These are phyloP conservation scores for Pimpla rufipes DNA, from an alignment of 2,888 invertebrate species.

Conservation along the genomic window DNA sequence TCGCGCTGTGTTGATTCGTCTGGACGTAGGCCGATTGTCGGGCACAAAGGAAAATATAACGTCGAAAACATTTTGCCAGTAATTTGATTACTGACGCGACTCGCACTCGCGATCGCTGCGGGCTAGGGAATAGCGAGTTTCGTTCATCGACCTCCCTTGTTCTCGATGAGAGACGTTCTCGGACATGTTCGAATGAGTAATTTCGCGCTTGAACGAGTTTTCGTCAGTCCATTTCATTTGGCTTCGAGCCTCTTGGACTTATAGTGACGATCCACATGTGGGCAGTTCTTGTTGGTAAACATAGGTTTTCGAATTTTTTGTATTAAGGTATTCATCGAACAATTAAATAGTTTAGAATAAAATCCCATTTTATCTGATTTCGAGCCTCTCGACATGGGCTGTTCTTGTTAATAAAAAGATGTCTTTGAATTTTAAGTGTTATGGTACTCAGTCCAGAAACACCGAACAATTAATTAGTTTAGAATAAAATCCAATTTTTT, in stretches of 20 bases:
- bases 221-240: conserved; percentile 34
- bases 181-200: conserved; percentile 34
- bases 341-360: no score
- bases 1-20: conserved; percentile 41
- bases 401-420: no score
- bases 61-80: conserved; percentile 55
- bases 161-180: not conserved
- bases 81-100: conserved; percentile 40
- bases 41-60: conserved; percentile 57
- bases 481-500: no score
- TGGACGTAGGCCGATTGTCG: conserved; percentile 50
- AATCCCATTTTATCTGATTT: no score
- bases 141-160: not conserved
- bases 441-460: no score
- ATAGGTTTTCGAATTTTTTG: no score
- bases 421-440: no score
- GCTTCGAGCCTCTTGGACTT: conserved; percentile 22
- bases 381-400: no score
- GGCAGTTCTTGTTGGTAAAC: no score
- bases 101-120: not conserved
- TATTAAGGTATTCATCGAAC: no score
- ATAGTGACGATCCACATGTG: not conserved
- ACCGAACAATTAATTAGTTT: no score
- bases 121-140: conserved; percentile 1
- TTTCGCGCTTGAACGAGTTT: conserved; percentile 40